Evolutionary conservation across 2,888 invertebrate species (phyloP), one percentile per base, ranked within the genome.

Genomic region (Eucera pruinosa): DNA sequence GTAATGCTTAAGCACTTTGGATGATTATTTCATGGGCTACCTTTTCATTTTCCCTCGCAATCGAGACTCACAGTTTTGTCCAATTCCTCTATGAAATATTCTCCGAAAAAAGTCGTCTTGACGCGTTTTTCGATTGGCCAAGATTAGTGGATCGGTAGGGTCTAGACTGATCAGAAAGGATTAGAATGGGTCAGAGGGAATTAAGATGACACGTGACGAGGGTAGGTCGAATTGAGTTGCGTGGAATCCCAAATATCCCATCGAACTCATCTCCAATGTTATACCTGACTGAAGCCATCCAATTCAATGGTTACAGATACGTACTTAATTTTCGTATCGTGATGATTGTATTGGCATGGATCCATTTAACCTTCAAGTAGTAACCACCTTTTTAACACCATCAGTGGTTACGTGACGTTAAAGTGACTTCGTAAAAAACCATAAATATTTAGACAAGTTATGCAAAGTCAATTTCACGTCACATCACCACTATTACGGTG

Each of bases 201-300:
- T 74, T 65, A 74, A 75, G 65, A 48, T 39, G 36, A 58, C 75
- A 45, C 50, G 65, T 74, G 74, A 74, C 75, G 45, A 74, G 57
- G 64, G 57, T 74, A 57, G 50, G 52, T 41, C 20, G 43, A 62
- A 74, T 57, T 62, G 20, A 52, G 18, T 41, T 50, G 50, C n/a
- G 20, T 25, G 6, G 23, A 33, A 15, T 27, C 13, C 48, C 30
- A 50, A 55, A 68, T 71, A 43, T 2, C n/a, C 18, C 50, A 55
- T 45, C 15, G 9, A 39, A 50, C 50, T 23, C n/a, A 13, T 20
- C 25, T 52, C 0, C 13, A 9, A 11, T 36, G 11, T 36, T 36
- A 36, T 36, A 11, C 36, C 23, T n/a, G 45, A 15, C 20, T 9
- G 23, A 33, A 27, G 11, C 27, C 13, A 41, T 41, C 27, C n/a